These are phyloP conservation scores for Opisthocomus hoazin DNA, from an alignment of 2,113 vertebrate genomes.

Conservation along the genomic window DNA sequence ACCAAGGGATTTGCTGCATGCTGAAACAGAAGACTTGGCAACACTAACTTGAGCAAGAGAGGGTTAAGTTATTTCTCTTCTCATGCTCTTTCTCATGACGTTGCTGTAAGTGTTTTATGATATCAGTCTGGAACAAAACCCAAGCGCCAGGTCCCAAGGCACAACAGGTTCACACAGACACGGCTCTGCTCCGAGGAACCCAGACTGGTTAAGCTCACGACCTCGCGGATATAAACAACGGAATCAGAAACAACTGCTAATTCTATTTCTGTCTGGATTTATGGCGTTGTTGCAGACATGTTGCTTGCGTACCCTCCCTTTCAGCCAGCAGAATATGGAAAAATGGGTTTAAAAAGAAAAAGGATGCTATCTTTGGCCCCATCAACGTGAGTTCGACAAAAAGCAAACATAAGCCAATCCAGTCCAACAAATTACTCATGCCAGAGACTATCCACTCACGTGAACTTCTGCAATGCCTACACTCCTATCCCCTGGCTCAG, in stretches of 20 bases:
- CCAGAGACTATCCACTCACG: conserved; percentile 27
- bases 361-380: conserved; percentile 28
- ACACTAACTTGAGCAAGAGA: not conserved
- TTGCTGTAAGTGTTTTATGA: conserved; percentile 41
- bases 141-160: not conserved
- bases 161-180: not conserved
- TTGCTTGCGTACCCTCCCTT: not conserved
- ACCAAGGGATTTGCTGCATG: accelerated
- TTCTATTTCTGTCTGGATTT: conserved; percentile 48
- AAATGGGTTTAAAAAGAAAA: conserved; percentile 26
- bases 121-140: conserved; percentile 12
- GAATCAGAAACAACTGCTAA: conserved; percentile 23
- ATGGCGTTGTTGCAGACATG: not conserved
- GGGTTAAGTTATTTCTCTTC: conserved; percentile 12
- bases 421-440: conserved; percentile 30
- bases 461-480: conserved; percentile 32
- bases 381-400: not conserved
- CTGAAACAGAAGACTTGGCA: not conserved
- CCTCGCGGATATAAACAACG: not conserved
- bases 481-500: not conserved
- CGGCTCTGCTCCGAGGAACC: not conserved
- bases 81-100: not conserved
- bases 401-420: not conserved
- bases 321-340: conserved; percentile 30
- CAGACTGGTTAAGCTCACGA: not conserved